Evolutionary conservation across 1,140 invertebrate species (phyloP).

Genomic region (Zaprionus taronus): DNA sequence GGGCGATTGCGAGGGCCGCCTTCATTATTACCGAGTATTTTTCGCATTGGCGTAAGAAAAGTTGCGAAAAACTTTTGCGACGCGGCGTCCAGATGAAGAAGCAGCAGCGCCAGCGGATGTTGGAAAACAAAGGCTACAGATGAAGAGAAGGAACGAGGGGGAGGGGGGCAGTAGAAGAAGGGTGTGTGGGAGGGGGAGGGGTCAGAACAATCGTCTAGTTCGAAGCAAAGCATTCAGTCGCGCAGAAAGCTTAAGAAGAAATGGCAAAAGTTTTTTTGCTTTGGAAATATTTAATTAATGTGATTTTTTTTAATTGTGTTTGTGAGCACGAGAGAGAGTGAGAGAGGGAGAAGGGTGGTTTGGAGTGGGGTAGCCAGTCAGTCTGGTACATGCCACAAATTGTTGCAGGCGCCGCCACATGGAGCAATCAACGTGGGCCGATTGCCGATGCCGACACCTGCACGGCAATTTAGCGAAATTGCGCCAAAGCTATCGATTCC

Average conservation of each 20-base stretch:
- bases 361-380: not conserved
- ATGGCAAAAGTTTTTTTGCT: slow-evolving; percentile 73
- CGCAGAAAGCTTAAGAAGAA: slow-evolving; percentile 70
- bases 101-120: slow-evolving; percentile 34
- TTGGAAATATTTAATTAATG: slow-evolving; percentile 83
- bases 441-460: slow-evolving; percentile 23
- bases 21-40: slow-evolving; percentile 73
- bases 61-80: slow-evolving; percentile 68
- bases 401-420: slow-evolving; percentile 24
- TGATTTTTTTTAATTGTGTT: slow-evolving; percentile 80
- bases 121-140: slow-evolving; percentile 62
- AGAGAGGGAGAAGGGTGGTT: not conserved
- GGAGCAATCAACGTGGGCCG: slow-evolving; percentile 1
- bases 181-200: not conserved
- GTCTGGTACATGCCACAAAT: slow-evolving; percentile 33
- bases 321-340: slow-evolving; percentile 13
- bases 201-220: slow-evolving; percentile 8
- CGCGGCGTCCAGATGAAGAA: slow-evolving; percentile 10
- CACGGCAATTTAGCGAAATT: slow-evolving; percentile 21
- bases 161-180: not conserved
- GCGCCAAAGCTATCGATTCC: slow-evolving; percentile 18
- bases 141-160: not conserved
- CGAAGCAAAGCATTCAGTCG: slow-evolving; percentile 46
- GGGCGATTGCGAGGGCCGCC: slow-evolving; percentile 61
- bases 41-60: slow-evolving; percentile 74